A percentile compares a stretch with the other conserved stretches of the same genome.
These are phyloP conservation scores for Drosophila buzzatii DNA, from an alignment of 2,888 invertebrate species.

Conservation along the genomic window DNA sequence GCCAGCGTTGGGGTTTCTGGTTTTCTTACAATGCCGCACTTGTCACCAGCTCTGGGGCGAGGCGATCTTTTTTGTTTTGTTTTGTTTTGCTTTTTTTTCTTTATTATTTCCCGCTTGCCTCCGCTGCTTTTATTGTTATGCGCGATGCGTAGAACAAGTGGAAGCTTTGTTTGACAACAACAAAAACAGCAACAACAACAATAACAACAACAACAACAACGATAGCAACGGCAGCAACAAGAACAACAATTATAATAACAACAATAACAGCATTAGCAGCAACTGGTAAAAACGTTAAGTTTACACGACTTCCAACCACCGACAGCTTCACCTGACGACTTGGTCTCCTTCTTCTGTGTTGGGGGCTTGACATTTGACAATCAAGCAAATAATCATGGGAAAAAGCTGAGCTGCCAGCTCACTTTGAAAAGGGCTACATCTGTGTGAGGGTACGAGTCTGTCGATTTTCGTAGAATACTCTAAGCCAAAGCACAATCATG, in stretches of 20 bases:
- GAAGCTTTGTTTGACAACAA: slow-evolving; percentile 82
- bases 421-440: slow-evolving; percentile 3
- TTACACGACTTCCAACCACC: slow-evolving; percentile 73
- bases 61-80: slow-evolving; percentile 35
- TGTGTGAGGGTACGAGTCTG: slow-evolving; percentile 1
- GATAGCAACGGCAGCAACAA: slow-evolving; percentile 52
- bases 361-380: slow-evolving; percentile 82
- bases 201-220: slow-evolving; percentile 73
- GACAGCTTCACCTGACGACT: slow-evolving; percentile 61
- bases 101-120: slow-evolving; percentile 27
- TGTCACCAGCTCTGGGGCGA: slow-evolving; percentile 60
- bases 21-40: slow-evolving; percentile 75
- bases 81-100: slow-evolving; percentile 31
- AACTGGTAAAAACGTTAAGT: slow-evolving; percentile 71
- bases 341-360: slow-evolving; percentile 40
- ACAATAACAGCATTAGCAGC: slow-evolving; percentile 58
- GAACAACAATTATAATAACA: slow-evolving; percentile 43
- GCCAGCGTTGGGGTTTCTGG: slow-evolving; percentile 42
- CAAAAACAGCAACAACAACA: slow-evolving; percentile 61
- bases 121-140: slow-evolving; percentile 65
- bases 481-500: not conserved
- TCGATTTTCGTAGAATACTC: slow-evolving; percentile 32
- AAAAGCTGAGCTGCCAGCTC: slow-evolving; percentile 60
- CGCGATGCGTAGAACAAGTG: slow-evolving; percentile 80
- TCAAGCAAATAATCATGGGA: slow-evolving; percentile 83